A percentile compares a stretch with the other conserved stretches of the same genome.
These are phyloP conservation scores for Lerista edwardsae DNA, from an alignment of 2,797 vertebrate genomes.

Conservation along the genomic window DNA sequence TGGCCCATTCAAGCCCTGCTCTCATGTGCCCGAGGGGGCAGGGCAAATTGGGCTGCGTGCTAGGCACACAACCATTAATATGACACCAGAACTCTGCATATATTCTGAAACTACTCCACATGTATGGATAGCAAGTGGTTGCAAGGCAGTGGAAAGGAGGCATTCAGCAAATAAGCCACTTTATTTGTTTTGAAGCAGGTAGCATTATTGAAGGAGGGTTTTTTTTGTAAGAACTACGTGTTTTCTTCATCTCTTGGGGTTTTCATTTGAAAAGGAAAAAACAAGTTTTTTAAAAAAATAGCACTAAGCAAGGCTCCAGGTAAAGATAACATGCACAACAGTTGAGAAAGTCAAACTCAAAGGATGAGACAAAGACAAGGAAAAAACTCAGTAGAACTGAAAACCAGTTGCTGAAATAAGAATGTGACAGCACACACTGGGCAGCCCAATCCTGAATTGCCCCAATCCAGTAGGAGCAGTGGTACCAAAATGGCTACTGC, in stretches of 20 bases:
- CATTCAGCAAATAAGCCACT: background rate
- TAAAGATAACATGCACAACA: background rate
- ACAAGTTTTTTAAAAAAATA: background rate
- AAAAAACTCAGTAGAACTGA: background rate
- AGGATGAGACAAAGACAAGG: background rate
- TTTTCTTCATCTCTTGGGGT: background rate
- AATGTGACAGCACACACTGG: background rate
- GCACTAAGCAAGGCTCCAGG: background rate
- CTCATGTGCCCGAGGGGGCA: too few relatives aligned
- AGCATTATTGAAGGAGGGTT: background rate
- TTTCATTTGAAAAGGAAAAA: background rate
- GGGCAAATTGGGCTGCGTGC: too few relatives aligned
- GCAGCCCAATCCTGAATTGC: too few relatives aligned
- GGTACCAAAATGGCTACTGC: too few relatives aligned
- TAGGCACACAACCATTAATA: too few relatives aligned
- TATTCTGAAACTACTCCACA: background rate
- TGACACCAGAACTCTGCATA: background rate
- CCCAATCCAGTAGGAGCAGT: too few relatives aligned
- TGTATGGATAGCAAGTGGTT: background rate
- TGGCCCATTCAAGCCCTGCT: too few relatives aligned
- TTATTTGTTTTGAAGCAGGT: background rate
- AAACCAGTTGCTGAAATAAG: background rate
- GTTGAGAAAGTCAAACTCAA: background rate
- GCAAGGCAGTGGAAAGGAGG: background rate
- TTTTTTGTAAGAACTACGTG: background rate